Evolutionary conservation across 2,113 vertebrate species (phyloP).

Genomic region (Psammodynastes pulverulentus): DNA sequence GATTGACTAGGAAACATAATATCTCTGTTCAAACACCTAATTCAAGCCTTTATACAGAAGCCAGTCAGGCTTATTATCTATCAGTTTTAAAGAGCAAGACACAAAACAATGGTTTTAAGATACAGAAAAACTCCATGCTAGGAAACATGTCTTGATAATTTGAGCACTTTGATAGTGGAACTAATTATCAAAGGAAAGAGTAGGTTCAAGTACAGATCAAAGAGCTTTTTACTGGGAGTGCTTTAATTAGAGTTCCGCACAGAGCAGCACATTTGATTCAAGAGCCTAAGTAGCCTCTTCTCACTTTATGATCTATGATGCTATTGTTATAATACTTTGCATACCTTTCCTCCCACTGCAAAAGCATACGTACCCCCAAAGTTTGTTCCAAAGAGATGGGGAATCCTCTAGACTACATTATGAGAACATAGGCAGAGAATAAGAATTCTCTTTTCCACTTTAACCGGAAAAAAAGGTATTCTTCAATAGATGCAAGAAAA

Average conservation of each 20-base stretch:
- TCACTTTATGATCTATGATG: not conserved
- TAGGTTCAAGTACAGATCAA: not conserved
- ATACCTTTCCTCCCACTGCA: not conserved
- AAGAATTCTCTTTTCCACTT: not conserved
- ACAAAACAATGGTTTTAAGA: no score
- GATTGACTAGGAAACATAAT: no score
- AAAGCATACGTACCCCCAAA: not conserved
- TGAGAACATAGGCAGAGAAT: not conserved
- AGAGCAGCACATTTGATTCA: not conserved
- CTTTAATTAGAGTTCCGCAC: not conserved
- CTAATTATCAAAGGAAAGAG: no score
- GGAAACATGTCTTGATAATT: no score
- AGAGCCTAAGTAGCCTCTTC: not conserved
- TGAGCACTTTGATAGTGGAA: no score
- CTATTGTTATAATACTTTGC: not conserved
- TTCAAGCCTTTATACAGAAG: no score
- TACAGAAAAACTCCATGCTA: no score
- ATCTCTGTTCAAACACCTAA: no score
- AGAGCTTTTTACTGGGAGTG: not conserved
- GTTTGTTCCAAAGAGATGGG: not conserved
- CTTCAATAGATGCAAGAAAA: not conserved
- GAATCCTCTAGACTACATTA: not conserved
- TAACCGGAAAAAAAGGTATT: not conserved
- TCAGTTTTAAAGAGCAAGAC: no score
- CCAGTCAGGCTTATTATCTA: no score